Evolutionary conservation across 2,888 invertebrate species (phyloP).

Genomic region (Drosophila lacicola): DNA sequence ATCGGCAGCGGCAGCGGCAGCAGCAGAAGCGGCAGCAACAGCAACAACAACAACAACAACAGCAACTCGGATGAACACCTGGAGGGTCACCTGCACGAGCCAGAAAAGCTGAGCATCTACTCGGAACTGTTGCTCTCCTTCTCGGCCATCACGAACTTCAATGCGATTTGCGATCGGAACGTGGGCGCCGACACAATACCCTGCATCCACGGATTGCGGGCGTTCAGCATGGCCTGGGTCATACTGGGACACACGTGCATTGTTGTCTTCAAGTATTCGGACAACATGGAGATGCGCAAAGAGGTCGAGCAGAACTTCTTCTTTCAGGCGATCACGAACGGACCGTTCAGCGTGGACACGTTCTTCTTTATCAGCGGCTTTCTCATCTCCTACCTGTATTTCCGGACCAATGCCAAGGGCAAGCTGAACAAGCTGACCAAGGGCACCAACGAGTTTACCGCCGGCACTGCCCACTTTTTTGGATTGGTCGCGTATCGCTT

Average conservation of each 20-base stretch:
- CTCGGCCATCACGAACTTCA: conserved; percentile 91
- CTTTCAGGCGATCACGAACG: conserved; percentile 92
- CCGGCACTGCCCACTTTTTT: conserved; percentile 90
- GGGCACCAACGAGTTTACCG: conserved; percentile 87
- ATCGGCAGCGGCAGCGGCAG: conserved; percentile 21
- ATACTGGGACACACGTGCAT: conserved; percentile 91
- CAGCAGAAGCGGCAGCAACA: conserved; percentile 12
- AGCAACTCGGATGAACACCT: conserved; percentile 87
- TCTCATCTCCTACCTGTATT: conserved; percentile 93
- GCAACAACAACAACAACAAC: conserved; percentile 29
- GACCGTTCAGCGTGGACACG: conserved; percentile 92
- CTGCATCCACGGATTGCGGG: conserved; percentile 89
- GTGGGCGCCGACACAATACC: conserved; percentile 93
- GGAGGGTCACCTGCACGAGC: conserved; percentile 86
- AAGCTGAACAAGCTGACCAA: conserved; percentile 89
- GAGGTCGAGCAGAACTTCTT: conserved; percentile 91
- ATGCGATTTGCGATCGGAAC: conserved; percentile 91
- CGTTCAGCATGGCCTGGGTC: conserved; percentile 90
- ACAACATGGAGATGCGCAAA: conserved; percentile 91
- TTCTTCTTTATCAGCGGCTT: conserved; percentile 94
- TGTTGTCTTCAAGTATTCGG: conserved; percentile 93
- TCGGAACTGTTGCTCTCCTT: conserved; percentile 91
- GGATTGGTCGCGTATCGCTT: conserved; percentile 92
- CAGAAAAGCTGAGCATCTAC: conserved; percentile 84
- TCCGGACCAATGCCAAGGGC: conserved; percentile 91